Conservation (phyloP, 2,797 vertebrate species). For the Acestrorhynchus altus region DNA sequence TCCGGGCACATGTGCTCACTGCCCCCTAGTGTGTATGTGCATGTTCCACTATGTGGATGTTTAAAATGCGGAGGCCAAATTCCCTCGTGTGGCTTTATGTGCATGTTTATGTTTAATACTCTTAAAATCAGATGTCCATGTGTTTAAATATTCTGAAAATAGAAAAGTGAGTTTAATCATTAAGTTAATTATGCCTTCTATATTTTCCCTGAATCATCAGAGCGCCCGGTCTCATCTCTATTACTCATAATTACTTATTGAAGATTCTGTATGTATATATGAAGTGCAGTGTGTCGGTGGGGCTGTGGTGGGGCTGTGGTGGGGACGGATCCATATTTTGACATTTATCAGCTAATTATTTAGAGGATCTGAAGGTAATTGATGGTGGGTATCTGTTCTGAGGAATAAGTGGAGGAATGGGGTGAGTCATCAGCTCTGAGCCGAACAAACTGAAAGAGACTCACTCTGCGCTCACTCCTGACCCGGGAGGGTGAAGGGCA, state of each 20-base stretch:
- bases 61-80: too few relatives aligned
- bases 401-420: neutral
- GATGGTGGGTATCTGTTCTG: neutral
- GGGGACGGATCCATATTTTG: neutral
- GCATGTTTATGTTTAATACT: too few relatives aligned
- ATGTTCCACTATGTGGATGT: too few relatives aligned
- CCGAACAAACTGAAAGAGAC: neutral
- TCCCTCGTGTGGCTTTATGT: too few relatives aligned
- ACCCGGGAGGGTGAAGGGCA: neutral
- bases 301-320: neutral
- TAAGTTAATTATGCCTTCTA: neutral
- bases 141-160: conserved; percentile 15
- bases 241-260: conserved; percentile 50
- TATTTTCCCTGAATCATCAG: neutral
- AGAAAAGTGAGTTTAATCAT: conserved; percentile 26
- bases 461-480: neutral
- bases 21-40: too few relatives aligned
- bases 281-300: neutral
- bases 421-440: neutral
- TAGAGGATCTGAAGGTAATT: neutral
- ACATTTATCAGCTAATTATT: neutral
- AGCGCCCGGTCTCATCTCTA: conserved; percentile 25
- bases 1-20: too few relatives aligned
- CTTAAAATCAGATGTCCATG: neutral
- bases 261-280: conserved; percentile 40